These are phyloP conservation scores for Smittia sp. DNA, from an alignment of 2,888 invertebrate species.

Conservation along the genomic window DNA sequence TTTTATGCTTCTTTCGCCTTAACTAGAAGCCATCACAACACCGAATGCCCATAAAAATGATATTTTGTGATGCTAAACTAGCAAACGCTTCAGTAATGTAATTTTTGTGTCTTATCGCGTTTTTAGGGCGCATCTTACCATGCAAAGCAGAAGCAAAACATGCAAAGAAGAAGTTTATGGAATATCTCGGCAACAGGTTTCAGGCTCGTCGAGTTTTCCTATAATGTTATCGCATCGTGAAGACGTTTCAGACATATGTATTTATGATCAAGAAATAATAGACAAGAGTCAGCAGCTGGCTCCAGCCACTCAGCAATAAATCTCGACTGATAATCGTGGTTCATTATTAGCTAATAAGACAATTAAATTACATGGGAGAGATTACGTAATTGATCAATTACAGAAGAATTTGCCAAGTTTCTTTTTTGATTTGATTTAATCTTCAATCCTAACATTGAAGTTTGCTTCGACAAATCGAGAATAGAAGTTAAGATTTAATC, in stretches of 20 bases:
- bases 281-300: constrained; percentile 3
- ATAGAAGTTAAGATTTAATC: no score
- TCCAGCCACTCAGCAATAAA: not conserved
- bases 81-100: no score
- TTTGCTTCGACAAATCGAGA: no score
- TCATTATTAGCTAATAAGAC: constrained; percentile 9
- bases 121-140: not conserved
- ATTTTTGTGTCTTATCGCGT: not conserved
- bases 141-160: no score
- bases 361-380: constrained; percentile 7
- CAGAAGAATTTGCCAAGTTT: not conserved
- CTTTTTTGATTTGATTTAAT: not conserved
- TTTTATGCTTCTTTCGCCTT: not conserved
- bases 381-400: not conserved
- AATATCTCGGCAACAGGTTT: no score
- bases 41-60: not conserved
- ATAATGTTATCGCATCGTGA: no score
- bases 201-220: no score
- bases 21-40: not conserved
- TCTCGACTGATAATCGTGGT: not conserved
- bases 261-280: no score
- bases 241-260: no score
- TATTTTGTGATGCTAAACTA: not conserved
- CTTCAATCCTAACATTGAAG: no score
- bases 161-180: no score